A percentile compares a stretch with the other conserved stretches of the same genome.
phyloP scores from a whole-genome alignment of 2,797 vertebrate genomes.

The Salmo trutta region DNA sequence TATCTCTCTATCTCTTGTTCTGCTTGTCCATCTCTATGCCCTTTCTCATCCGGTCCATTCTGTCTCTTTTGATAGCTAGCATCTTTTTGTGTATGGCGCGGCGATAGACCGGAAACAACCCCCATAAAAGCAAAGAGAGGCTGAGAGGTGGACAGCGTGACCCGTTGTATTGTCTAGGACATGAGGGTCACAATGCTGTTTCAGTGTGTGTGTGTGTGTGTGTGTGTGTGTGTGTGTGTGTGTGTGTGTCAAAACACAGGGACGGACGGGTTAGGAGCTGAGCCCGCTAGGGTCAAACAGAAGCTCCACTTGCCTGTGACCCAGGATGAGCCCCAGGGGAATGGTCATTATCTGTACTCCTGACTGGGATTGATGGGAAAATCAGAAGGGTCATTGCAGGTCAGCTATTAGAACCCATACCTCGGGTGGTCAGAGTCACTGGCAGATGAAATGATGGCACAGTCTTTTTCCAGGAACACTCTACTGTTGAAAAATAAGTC shows the following conservation, averaged over 20 bases:
- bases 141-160: conserved; percentile 38
- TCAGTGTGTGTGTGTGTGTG: conserved; percentile 25
- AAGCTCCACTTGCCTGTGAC: conserved; percentile 63
- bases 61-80: conserved; percentile 63
- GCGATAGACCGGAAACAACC: conserved; percentile 56
- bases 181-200: conserved; percentile 39
- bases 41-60: conserved; percentile 54
- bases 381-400: conserved; percentile 30
- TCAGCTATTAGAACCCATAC: conserved; percentile 13
- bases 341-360: conserved; percentile 40
- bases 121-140: conserved; percentile 45
- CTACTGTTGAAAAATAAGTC: background rate
- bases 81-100: conserved; percentile 46
- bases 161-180: conserved; percentile 54
- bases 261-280: conserved; percentile 41
- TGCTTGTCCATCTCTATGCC: conserved; percentile 68
- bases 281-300: conserved; percentile 65
- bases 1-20: conserved; percentile 61
- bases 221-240: conserved; percentile 24
- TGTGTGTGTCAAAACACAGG: conserved; percentile 24
- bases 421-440: background rate
- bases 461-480: conserved; percentile 26
- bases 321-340: conserved; percentile 22
- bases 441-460: background rate
- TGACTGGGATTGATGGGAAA: conserved; percentile 32